Evolutionary conservation across 53 echinoderm and acorn worm genomes (phyloP).

Genomic region (Astropecten irregularis): DNA sequence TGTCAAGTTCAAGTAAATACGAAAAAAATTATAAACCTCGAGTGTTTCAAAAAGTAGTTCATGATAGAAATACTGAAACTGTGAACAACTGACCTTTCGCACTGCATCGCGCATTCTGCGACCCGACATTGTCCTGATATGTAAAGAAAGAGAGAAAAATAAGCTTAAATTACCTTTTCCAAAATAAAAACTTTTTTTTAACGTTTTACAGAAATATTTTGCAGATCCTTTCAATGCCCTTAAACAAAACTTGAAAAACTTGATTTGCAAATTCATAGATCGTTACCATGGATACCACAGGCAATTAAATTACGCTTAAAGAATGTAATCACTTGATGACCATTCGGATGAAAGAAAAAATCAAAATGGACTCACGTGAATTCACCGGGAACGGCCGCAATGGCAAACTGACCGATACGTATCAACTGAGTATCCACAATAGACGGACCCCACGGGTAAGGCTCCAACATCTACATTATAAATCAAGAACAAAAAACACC

Average conservation of each 20-base stretch:
- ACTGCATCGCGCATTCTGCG: slow-evolving; percentile 79
- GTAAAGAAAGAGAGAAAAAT: background rate
- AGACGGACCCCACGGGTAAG: slow-evolving; percentile 88
- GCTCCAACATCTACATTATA: slow-evolving; percentile 66
- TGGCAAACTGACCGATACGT: slow-evolving; percentile 81
- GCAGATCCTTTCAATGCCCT: too few relatives aligned
- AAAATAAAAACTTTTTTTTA: background rate
- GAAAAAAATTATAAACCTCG: too few relatives aligned
- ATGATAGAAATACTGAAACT: too few relatives aligned
- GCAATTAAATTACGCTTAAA: too few relatives aligned
- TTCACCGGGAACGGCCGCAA: slow-evolving; percentile 88
- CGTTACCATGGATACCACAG: too few relatives aligned
- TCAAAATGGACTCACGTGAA: slow-evolving; percentile 97
- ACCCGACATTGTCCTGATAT: slow-evolving; percentile 89
- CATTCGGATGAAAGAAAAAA: too few relatives aligned
- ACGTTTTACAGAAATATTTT: background rate
- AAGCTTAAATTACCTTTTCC: too few relatives aligned
- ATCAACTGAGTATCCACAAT: slow-evolving; percentile 94
- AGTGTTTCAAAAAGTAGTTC: too few relatives aligned
- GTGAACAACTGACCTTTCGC: slow-evolving; percentile 39
- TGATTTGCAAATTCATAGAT: too few relatives aligned
- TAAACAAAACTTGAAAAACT: too few relatives aligned
- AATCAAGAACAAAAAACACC: background rate
- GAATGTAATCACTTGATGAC: too few relatives aligned
- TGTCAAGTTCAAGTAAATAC: too few relatives aligned